Base-by-base conservation (phyloP, 35 echinoderm and acorn worm genomes). In the Lytechinus pictus region DNA sequence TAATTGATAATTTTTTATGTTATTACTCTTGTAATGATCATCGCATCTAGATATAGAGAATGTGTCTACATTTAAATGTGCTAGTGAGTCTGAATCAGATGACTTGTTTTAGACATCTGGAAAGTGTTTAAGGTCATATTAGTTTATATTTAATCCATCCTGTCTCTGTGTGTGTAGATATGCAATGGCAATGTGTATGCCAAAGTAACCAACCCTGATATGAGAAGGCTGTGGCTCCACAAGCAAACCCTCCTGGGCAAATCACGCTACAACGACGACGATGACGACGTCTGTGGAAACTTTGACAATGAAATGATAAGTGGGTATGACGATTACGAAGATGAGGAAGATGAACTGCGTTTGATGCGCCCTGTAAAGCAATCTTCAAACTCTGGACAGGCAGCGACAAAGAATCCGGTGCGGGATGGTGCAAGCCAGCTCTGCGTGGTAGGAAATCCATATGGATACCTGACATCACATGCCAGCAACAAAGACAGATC, bases 111-210 rank as follows among this genome's bases (percentile, higher is more conserved):
- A 44, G 33, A 44, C 33, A 44, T 44, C 33, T 44, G 33, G 1
- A 44, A 44, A 44, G 33, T 44, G 33, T 44, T 44, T 44, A 44
- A 44, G 33, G 2, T 44, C 33, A 44, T 44, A 44, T 44, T 44
- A 44, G 0, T 44, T 44, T 44, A 79, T 79, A 55, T 7, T 55
- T 55, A 58, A 13, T 58, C 33, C 92, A 24, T 28, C 57, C 94
- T 28, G 28, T 60, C 21, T 10, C 52, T 10, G 52, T 79, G 9
- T 57, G 33, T 93, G 57, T 56, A 97, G 97, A 53, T 55, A 10
- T 97, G 97, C 87, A 97, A 97, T 58, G 54, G 89, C 55, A 96
- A 96, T 57, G 11, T 27, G 12, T 97, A 97, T 93, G 87, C 94
- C 21, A 91, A 92, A 13, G 28, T 96, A 27, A 27, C 87, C 8